Evolutionary conservation across 1,140 invertebrate genomes (phyloP).

Genomic region (Halesus radiatus): DNA sequence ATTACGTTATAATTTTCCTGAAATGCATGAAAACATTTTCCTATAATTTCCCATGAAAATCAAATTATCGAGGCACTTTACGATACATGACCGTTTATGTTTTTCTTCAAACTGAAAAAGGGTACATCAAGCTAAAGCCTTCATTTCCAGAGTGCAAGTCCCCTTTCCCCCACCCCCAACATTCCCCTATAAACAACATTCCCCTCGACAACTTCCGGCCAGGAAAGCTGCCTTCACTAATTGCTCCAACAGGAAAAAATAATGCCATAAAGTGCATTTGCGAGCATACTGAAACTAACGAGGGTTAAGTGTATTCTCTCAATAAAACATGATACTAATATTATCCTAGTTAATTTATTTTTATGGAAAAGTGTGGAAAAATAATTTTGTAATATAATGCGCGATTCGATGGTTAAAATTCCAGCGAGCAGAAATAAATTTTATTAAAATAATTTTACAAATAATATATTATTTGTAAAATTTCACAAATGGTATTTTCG

Average conservation of each 20-base stretch:
- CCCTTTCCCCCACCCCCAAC: background rate
- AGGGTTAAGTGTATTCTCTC: background rate
- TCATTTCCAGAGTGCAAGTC: background rate
- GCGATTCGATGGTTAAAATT: no score
- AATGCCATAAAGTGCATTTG: no score
- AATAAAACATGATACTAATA: no score
- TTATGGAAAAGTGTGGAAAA: no score
- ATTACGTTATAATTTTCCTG: background rate
- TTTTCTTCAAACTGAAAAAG: background rate
- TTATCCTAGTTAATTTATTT: no score
- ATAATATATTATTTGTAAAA: no score
- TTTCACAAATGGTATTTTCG: no score
- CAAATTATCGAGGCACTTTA: background rate
- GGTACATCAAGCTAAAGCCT: background rate
- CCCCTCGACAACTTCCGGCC: conserved; percentile 1
- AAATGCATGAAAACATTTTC: background rate
- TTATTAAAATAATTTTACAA: no score
- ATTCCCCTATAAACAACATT: background rate
- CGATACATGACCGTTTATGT: background rate
- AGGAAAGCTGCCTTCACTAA: background rate
- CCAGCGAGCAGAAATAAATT: no score
- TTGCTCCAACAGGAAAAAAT: background rate
- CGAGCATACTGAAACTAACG: no score
- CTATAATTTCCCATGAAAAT: background rate
- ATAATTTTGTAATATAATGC: no score